Conservation (phyloP, 2,797 vertebrate species). For the Anableps anableps region DNA sequence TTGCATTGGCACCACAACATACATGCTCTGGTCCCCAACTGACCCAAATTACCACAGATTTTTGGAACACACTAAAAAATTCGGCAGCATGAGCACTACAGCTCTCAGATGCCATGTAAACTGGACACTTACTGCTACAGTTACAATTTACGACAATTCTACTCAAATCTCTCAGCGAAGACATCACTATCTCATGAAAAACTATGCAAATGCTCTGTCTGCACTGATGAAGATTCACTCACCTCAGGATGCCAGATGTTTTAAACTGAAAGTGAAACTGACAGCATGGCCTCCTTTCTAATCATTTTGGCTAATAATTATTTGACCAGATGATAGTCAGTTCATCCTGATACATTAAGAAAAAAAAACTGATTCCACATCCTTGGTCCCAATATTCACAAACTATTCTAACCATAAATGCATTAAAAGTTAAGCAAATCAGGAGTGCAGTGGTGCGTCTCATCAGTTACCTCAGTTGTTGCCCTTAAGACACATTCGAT, state of each 20-base stretch:
- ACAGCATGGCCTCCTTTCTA: background rate
- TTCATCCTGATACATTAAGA: background rate
- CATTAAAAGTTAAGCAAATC: background rate
- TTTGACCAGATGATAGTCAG: background rate
- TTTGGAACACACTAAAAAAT: background rate
- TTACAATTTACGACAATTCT: background rate
- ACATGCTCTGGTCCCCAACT: background rate
- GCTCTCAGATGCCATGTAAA: too few relatives aligned
- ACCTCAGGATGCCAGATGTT: too few relatives aligned
- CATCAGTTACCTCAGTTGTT: background rate
- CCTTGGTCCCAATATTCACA: background rate
- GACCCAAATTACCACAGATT: background rate
- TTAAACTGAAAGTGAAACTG: background rate
- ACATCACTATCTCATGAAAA: background rate
- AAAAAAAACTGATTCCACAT: background rate
- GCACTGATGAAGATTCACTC: background rate
- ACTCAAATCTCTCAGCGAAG: background rate
- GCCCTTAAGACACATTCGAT: background rate
- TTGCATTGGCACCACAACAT: background rate
- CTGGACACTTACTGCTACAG: too few relatives aligned
- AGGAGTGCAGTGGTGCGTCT: background rate
- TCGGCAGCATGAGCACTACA: background rate
- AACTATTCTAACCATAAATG: background rate
- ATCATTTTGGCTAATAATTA: background rate
- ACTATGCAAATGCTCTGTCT: background rate